These are phyloP conservation scores for Ochropleura leucogaster DNA, from an alignment of 2,888 invertebrate genomes.

Conservation along the genomic window DNA sequence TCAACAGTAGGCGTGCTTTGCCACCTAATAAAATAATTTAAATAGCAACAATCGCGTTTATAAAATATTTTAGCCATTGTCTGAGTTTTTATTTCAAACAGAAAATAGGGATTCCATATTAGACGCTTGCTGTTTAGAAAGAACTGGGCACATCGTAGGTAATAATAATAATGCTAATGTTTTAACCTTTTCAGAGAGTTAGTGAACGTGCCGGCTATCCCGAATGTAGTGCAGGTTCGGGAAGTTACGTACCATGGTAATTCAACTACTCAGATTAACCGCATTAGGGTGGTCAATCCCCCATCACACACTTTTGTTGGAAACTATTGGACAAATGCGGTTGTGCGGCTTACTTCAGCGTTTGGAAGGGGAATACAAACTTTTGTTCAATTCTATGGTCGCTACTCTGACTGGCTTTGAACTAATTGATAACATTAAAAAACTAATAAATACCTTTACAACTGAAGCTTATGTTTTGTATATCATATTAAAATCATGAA, in stretches of 20 bases:
- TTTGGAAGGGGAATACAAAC: not conserved
- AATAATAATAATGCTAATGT: not conserved
- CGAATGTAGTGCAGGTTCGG: not conserved
- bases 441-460: not conserved
- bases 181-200: constrained; percentile 3
- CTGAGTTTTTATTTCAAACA: too few species aligned
- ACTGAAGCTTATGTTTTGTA: not conserved
- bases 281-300: not conserved
- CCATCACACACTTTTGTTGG: not conserved
- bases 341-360: not conserved
- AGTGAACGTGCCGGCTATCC: not conserved
- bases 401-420: constrained; percentile 1
- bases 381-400: not conserved
- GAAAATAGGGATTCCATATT: too few species aligned
- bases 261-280: constrained; percentile 9
- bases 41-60: too few species aligned
- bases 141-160: not conserved
- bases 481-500: too few species aligned
- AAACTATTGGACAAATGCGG: constrained; percentile 4
- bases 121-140: not conserved
- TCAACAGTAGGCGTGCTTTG: not conserved
- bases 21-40: not conserved
- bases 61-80: too few species aligned
- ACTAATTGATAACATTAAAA: not conserved
- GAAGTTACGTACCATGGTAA: not conserved